Conservation (phyloP, 2,888 invertebrate genomes). For the Caenorhabditis sp. region DNA sequence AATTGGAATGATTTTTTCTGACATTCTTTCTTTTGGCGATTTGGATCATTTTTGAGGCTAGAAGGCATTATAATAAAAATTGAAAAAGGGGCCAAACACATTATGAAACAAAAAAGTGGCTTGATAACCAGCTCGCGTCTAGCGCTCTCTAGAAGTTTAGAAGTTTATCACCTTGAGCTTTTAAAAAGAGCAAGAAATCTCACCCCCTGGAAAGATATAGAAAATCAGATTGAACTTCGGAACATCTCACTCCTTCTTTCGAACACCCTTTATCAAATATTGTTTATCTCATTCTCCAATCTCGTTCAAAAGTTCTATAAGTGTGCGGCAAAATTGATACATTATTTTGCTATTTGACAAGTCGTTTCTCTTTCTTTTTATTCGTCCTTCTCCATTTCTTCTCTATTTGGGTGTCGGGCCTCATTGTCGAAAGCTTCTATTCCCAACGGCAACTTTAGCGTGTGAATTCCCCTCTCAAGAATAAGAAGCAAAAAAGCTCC, state of each 20-base stretch:
- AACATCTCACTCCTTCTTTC: neutral
- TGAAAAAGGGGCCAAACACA: no score
- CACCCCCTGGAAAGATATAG: no score
- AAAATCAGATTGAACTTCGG: neutral
- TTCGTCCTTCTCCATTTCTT: neutral
- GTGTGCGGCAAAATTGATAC: neutral
- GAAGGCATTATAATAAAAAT: no score
- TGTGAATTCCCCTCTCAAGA: slow-evolving; percentile 41
- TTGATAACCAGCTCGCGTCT: no score
- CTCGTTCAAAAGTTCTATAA: neutral
- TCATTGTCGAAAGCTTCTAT: slow-evolving; percentile 15
- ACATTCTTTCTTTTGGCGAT: no score
- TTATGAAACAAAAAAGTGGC: no score
- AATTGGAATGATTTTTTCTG: no score
- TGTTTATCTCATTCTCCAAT: neutral
- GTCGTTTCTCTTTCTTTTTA: neutral
- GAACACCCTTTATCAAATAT: neutral
- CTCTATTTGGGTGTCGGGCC: neutral
- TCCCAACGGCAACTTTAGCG: slow-evolving; percentile 44
- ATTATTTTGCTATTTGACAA: neutral
- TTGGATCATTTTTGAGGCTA: no score
- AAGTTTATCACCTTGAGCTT: no score
- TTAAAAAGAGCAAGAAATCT: no score
- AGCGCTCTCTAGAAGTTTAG: no score
- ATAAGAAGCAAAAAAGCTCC: slow-evolving; percentile 8